Evolutionary conservation across 2,113 vertebrate species (phyloP), one percentile per base, ranked within the genome.

Genomic region (Hemichromis elongatus): DNA sequence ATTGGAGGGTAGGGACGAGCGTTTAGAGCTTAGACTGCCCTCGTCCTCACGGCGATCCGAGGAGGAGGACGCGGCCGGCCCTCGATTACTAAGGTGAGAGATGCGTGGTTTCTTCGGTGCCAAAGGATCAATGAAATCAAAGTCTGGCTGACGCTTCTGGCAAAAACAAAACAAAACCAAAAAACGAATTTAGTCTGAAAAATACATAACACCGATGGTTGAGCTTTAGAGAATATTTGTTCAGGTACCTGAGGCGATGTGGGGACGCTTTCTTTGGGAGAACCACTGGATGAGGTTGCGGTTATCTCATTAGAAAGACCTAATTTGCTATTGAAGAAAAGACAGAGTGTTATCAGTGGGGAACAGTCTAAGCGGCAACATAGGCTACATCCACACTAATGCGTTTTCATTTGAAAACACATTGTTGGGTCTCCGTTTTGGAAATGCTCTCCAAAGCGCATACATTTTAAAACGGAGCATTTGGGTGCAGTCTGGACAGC

Each of bases 71-170:
- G 95, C 80, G 5, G 94, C 1, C 83, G 96, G 83, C 52, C 94
- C 94, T 88, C 96, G 96, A 18, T 87, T 97, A 89, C 83, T 96
- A 83, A 98, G 94, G 89, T 96, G 97, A 90, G 97, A 97, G 92
- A 97, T 96, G 73, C 97, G 96, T 81, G 95, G 93, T 94, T 97
- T 98, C 92, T 98, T 98, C 80, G 87, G 96, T 73, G 96, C 96
- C 94, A 97, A 89, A 50, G 97, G 97, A 89, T 95, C 92, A 1
- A 95, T 96, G 89, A 97, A 97, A 80, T 96, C 94, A 6, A 93
- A 94, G 86, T 96, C 95, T 56, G 92, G 88, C 91, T 79, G 90
- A 3, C 91, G 92, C 89, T 97, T 99, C 98, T 99, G 91, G 5
- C 24, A 73, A 70, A 68, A 2, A 3, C 11, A 5, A 87, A n/a